Base-by-base conservation (phyloP, 2,888 invertebrate genomes). In the Selenia dentaria region DNA sequence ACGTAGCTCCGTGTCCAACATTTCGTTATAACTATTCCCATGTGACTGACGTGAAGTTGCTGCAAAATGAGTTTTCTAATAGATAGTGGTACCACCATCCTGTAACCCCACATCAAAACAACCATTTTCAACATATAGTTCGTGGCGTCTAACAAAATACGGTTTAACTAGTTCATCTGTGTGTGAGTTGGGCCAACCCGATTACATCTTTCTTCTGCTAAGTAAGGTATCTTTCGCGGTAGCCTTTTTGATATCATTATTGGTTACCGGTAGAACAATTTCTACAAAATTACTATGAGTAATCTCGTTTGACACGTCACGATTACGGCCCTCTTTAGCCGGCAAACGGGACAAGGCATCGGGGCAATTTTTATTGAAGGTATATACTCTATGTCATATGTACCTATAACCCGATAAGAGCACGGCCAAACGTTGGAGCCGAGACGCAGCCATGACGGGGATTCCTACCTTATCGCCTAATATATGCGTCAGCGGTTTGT, bases 21-120 rank as follows among this genome's bases (percentile, higher is more conserved):
- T 34, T 63, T 67, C 26, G 41, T 59, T 36, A 58, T 59, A 0
- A 59, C 54, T 4, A 62, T 29, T 2, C 62, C 60, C 18, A 56
- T 13, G 18, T 59, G 57, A 10, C 54, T 22, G 5, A 2, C 14
- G 4, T 29, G 29, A 8, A 29, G 16, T n/a, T 29, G 29, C 8
- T 16, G 8, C 14, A 29, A 16, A 29, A 29, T 29, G 3, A 16
- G 14, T 4, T 2, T 4, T 5, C 29, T 2, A 2, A 29, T 6
- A n/a, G 29, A 3, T 1, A 4, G 10, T 10, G 32, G 29, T 16
- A 29, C 6, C 4, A 29, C 9, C n/a, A 29, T 22, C 9, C 48
- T 20, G 13, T 51, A 48, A 0, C 51, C 51, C 45, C 48, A 51
- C 27, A 54, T 18, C 2, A 54, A n/a, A n/a, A 35, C 54, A 54